Evolutionary conservation across 2,113 vertebrate genomes (phyloP).

Genomic region (Tretioscincus oriximinensis): DNA sequence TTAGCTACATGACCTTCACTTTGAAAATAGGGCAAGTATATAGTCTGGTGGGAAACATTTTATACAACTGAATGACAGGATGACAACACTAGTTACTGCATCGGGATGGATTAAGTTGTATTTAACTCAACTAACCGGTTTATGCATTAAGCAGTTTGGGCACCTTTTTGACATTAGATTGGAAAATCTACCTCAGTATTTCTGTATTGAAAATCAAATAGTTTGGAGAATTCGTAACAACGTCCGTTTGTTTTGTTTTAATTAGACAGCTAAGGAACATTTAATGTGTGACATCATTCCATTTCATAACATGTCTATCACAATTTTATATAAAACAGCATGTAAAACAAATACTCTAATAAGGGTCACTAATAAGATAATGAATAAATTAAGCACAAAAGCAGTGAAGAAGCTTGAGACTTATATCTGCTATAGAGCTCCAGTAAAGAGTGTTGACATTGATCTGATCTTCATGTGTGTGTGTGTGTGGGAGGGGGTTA

Average conservation of each 20-base stretch:
- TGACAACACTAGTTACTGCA: background rate
- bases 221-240: background rate
- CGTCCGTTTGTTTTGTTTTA: background rate
- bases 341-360: background rate
- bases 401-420: background rate
- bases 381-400: background rate
- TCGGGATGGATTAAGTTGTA: background rate
- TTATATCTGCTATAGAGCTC: background rate
- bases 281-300: background rate
- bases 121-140: background rate
- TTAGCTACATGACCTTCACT: background rate
- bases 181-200: constrained; percentile 14
- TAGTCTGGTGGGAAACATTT: background rate
- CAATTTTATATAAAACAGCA: background rate
- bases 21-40: background rate
- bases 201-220: background rate
- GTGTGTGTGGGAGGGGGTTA: background rate
- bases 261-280: background rate
- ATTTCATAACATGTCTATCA: background rate
- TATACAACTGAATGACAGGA: background rate
- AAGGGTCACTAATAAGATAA: background rate
- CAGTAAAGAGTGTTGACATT: background rate
- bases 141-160: background rate
- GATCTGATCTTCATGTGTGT: background rate
- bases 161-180: constrained; percentile 10